Evolutionary conservation across 2,888 invertebrate species (phyloP).

Genomic region (Mythimna albipuncta): DNA sequence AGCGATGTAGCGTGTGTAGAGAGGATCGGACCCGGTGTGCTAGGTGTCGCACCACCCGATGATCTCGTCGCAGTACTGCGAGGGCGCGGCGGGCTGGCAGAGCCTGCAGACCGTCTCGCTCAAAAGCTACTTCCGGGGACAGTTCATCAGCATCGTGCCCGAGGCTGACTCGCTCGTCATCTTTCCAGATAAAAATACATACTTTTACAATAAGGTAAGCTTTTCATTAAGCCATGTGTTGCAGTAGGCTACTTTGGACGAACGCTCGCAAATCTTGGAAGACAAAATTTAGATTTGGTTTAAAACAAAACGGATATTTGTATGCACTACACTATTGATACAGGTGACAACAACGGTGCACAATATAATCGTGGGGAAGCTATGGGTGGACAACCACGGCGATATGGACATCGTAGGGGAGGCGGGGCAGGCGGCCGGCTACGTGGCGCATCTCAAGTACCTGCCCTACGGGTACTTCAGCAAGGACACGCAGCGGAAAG

Average conservation of each 20-base stretch:
- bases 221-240: not conserved
- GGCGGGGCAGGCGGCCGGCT: constrained; percentile 95
- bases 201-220: constrained; percentile 96
- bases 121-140: constrained; percentile 98
- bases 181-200: constrained; percentile 92
- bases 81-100: constrained; percentile 94
- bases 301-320: constrained; percentile 22
- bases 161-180: constrained; percentile 90
- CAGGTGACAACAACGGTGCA: constrained; percentile 99
- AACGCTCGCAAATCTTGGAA: not conserved
- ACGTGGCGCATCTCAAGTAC: constrained; percentile 99
- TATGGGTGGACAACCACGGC: constrained; percentile 99
- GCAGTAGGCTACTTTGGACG: constrained; percentile 5
- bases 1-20: constrained; percentile 3
- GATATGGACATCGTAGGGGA: constrained; percentile 98
- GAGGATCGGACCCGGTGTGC: constrained; percentile 14
- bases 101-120: constrained; percentile 98
- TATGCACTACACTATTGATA: constrained; percentile 12
- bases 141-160: constrained; percentile 95
- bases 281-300: not conserved
- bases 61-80: constrained; percentile 93
- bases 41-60: constrained; percentile 94
- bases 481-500: constrained; percentile 97
- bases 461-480: constrained; percentile 99
- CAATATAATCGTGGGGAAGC: constrained; percentile 99